Evolutionary conservation across 2,888 invertebrate species (phyloP), one percentile per base, ranked within the genome.

Genomic region (Tipula vernalis): DNA sequence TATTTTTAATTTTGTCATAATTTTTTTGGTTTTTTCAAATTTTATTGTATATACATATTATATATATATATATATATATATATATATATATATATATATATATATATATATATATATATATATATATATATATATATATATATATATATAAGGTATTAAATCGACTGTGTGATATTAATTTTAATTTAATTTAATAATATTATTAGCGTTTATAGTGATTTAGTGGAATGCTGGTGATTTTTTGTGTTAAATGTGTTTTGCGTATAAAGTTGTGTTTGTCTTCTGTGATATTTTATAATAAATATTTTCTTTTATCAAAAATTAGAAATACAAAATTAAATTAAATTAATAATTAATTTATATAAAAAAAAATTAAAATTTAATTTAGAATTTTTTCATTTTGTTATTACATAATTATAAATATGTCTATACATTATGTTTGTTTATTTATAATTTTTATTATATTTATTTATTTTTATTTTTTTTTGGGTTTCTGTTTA

Each of bases 351-450:
- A 18, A 28, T 71, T 28, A 57, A 57, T 51, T n/a, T 51, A 51
- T 57, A 71, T 51, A 51, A 15, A 51, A 51, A 71, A 71, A 71
- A 71, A 71, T 71, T 71, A 71, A 71, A 71, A 18, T 71, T 71
- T 71, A 71, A 71, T 71, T 71, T 71, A 71, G 71, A 71, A 71
- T 71, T 71, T 71, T 51, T 71, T 71, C 71, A 71, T 71, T 71
- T 28, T 71, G 71, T 71, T 71, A 71, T 71, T 28, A 71, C 12
- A 71, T 71, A 71, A 10, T n/a, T 28, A 28, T 71, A 71, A 10
- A 71, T 71, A 71, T 71, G 13, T 10, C 18, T 71, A 12, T 71
- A 71, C 28, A 28, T 71, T 12, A 71, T 28, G 4, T 57, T 6
- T 57, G 1, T 57, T 15, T 71, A 71, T 71, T 28, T 71, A 71